A percentile compares a stretch with the other conserved stretches of the same genome.
Evolutionary conservation across 2,113 vertebrate genomes (phyloP).

Genomic region (Fregata magnificens): DNA sequence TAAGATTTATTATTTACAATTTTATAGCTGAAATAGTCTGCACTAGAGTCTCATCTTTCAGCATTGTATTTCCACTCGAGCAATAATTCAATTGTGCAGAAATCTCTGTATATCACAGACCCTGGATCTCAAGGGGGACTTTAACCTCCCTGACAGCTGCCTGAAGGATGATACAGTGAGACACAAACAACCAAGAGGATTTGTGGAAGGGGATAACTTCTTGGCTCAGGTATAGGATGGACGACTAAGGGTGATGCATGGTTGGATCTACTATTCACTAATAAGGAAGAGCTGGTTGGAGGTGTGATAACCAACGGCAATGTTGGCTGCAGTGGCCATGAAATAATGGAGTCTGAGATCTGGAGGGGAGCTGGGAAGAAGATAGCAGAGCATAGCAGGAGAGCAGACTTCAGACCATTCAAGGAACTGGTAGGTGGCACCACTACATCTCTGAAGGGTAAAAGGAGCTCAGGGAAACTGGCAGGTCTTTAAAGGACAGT

Average conservation of each 20-base stretch:
- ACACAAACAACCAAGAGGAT: not conserved
- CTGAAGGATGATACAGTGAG: fast-evolving
- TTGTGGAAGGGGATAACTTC: not conserved
- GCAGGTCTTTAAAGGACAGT: not conserved
- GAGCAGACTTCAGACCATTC: not conserved
- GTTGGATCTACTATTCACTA: not conserved
- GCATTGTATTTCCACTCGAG: not conserved
- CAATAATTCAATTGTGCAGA: not conserved
- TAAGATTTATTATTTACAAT: not conserved
- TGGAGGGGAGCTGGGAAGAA: not conserved
- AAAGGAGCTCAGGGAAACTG: not conserved
- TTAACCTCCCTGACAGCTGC: not conserved
- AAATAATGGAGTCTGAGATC: not conserved
- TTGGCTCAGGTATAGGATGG: not conserved
- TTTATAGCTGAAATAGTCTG: not conserved
- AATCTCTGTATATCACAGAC: not conserved
- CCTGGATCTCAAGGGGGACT: not conserved
- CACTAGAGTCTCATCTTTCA: not conserved
- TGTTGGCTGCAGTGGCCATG: not conserved
- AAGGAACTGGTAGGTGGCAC: not conserved
- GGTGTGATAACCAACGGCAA: not conserved
- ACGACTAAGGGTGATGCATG: not conserved
- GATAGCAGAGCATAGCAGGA: not conserved
- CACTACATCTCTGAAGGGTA: not conserved
- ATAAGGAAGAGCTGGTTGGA: not conserved